Conservation (phyloP, 2,797 vertebrate genomes). For the Streptopelia turtur region DNA sequence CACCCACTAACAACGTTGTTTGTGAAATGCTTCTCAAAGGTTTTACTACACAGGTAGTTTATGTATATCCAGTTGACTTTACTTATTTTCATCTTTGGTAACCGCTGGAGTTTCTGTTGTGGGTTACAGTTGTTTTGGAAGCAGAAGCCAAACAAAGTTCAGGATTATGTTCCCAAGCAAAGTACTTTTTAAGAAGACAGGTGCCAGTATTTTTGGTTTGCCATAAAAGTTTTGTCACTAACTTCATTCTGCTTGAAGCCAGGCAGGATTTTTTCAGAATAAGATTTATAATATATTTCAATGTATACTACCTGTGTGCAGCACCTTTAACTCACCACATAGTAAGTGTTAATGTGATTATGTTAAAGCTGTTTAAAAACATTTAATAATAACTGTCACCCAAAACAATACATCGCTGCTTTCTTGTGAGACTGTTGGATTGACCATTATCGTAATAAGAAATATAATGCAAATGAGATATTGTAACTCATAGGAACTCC, state of each 20-base stretch:
- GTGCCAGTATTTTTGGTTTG: slow-evolving; percentile 43
- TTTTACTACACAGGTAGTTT: slow-evolving; percentile 64
- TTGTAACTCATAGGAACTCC: slow-evolving; percentile 23
- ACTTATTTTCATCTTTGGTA: not conserved
- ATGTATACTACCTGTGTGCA: slow-evolving; percentile 32
- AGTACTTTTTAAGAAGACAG: not conserved
- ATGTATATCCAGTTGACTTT: slow-evolving; percentile 23
- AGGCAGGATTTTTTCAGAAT: not conserved
- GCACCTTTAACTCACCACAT: slow-evolving; percentile 69
- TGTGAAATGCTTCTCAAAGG: slow-evolving; percentile 72
- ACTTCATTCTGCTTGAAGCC: not conserved
- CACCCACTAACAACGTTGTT: slow-evolving; percentile 76
- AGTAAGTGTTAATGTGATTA: slow-evolving; percentile 49
- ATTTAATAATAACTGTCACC: not conserved
- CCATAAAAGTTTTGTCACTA: not conserved
- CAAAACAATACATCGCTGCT: not conserved
- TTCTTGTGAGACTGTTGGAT: not conserved
- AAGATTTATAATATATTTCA: not conserved
- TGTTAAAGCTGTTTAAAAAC: slow-evolving; percentile 55
- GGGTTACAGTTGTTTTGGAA: slow-evolving; percentile 40
- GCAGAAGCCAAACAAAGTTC: not conserved
- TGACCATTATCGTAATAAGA: not conserved
- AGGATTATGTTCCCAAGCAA: not conserved
- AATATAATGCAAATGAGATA: not conserved
- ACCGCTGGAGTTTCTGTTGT: not conserved